Evolutionary conservation across 1,140 invertebrate species (phyloP).

Genomic region (Brachionus rotundiformis): DNA sequence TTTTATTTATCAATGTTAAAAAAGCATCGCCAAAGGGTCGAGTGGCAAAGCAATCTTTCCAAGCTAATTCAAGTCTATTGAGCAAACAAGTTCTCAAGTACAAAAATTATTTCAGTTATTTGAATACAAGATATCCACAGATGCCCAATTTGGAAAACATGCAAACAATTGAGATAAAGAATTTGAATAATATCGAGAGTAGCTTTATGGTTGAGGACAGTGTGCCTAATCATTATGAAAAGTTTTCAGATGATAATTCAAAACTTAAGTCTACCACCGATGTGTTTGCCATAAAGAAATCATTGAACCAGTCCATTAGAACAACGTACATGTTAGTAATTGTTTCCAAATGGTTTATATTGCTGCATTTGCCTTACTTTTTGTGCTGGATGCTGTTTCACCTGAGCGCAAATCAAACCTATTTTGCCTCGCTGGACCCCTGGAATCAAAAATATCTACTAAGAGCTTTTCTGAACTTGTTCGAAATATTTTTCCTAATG

Average conservation of each 20-base stretch:
- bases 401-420: not conserved
- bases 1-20: slow-evolving; percentile 36
- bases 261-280: not conserved
- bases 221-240: not conserved
- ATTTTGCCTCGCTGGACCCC: not conserved
- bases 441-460: slow-evolving; percentile 12
- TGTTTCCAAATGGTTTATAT: slow-evolving; percentile 38
- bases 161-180: slow-evolving; percentile 14
- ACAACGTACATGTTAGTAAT: slow-evolving; percentile 26
- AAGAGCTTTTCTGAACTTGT: not conserved
- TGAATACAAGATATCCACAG: slow-evolving; percentile 34
- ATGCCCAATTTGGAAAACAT: slow-evolving; percentile 41
- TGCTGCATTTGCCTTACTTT: slow-evolving; percentile 40
- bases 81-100: not conserved
- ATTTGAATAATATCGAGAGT: slow-evolving; percentile 13
- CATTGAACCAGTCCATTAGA: not conserved
- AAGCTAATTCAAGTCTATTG: not conserved
- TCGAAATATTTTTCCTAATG: slow-evolving; percentile 31
- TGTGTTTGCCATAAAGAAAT: not conserved
- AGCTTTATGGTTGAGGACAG: not conserved
- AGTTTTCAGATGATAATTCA: not conserved
- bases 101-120: slow-evolving; percentile 36
- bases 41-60: not conserved
- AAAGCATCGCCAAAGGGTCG: not conserved
- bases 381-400: slow-evolving; percentile 7